Evolutionary conservation across 2,888 invertebrate genomes (phyloP).

Genomic region (Ecdyonurus torrentis): DNA sequence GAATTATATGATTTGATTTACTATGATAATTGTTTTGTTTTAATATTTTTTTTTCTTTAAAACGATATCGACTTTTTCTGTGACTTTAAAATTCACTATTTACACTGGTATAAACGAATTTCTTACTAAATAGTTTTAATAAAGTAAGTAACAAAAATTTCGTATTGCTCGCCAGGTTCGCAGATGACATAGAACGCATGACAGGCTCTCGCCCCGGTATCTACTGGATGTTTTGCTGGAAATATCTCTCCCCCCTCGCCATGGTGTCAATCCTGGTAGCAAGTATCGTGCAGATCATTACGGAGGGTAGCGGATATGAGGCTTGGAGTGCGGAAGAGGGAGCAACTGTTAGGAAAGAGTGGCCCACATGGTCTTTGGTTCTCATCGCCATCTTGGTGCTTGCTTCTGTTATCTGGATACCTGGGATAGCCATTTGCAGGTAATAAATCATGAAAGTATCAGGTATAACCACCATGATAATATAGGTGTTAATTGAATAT

Average conservation of each 20-base stretch:
- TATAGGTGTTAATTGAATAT: too few relatives aligned
- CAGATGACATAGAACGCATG: constrained; percentile 90
- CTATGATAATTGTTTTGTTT: too few relatives aligned
- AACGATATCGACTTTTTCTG: too few relatives aligned
- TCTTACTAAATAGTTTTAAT: not conserved
- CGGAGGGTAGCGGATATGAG: constrained; percentile 67
- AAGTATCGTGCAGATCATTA: constrained; percentile 62
- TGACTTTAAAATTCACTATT: not conserved
- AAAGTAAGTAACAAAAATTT: too few relatives aligned
- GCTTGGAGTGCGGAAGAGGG: constrained; percentile 66
- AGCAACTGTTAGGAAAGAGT: constrained; percentile 55
- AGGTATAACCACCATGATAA: too few relatives aligned
- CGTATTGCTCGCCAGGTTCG: too few relatives aligned
- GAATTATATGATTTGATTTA: not conserved
- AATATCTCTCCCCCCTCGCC: constrained; percentile 76
- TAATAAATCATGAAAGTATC: too few relatives aligned
- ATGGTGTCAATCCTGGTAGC: constrained; percentile 75
- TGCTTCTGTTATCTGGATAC: constrained; percentile 78
- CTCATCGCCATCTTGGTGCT: constrained; percentile 56
- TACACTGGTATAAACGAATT: not conserved
- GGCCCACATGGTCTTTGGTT: constrained; percentile 73
- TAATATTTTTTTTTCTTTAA: not conserved
- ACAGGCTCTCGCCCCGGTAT: constrained; percentile 73
- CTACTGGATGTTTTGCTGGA: constrained; percentile 92
- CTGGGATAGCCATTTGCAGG: constrained; percentile 65